Evolutionary conservation across 2,888 invertebrate genomes (phyloP), one percentile per base, ranked within the genome.

Genomic region (Conomelus anceps): DNA sequence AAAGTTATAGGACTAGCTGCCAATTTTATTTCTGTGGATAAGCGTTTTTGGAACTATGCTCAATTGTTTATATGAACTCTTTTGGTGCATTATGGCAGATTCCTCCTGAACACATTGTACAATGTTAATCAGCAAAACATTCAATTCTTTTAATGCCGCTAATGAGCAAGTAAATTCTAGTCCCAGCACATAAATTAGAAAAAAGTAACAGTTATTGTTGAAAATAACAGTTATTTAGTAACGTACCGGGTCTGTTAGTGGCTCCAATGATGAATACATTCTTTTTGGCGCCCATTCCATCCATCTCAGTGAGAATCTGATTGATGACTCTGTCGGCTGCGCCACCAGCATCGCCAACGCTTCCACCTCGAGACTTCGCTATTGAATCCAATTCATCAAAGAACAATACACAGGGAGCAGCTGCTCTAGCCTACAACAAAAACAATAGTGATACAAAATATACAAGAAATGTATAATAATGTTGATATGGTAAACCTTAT

Each of bases 351-450:
- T 99, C 99, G 23, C 99, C 99, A 90, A 97, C 97, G 92, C 97
- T 98, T 24, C 99, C 99, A 91, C 99, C 99, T 94, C 99, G 97
- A 1, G 99, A 98, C 94, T 99, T 99, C 23, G 99, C 99, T 93
- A 99, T 99, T 7, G 99, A 99, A 94, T 99, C 99, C 95, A 99
- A 95, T 94, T 99, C 99, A 94, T 99, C 99, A 94, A 99, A 99
- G 96, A 99, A 99, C 90, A 99, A 94, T 89, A 99, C 99, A 94
- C 99, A 99, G 0, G 99, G 99, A 7, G 99, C 99, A 90, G 99
- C 99, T 17, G 99, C 98, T 92, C 99, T 96, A 90, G 99, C 99
- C 97, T 97, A 92, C 92, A 85, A 89, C 89, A 90, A 90, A 91
- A 89, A 20, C 20, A 63, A 63, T 26, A 26, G 0, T n/a, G n/a